Evolutionary conservation across 92 coral and sea anemone species (phyloP).

Genomic region (Anthopleura xanthogrammica): DNA sequence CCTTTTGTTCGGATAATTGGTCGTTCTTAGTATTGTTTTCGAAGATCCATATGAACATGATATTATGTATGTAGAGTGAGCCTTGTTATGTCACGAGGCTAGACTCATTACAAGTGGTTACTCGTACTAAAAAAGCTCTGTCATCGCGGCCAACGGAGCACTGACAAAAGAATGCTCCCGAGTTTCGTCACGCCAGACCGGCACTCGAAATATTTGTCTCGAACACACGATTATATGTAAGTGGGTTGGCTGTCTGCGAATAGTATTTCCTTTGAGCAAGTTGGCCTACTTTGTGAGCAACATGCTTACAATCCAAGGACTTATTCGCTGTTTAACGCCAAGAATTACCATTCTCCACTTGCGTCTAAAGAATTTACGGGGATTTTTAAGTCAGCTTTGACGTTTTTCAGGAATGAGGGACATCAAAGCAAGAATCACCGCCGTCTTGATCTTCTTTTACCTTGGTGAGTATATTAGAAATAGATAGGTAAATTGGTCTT

Average conservation of each 20-base stretch:
- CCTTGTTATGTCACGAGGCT: background rate
- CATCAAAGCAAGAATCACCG: background rate
- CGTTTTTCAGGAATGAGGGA: constrained; percentile 18
- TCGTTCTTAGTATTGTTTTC: background rate
- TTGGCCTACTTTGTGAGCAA: background rate
- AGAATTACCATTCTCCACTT: background rate
- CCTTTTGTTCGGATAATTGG: background rate
- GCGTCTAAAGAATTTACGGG: background rate
- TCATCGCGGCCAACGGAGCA: background rate
- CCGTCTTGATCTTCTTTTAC: background rate
- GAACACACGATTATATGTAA: background rate
- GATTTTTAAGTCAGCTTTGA: background rate
- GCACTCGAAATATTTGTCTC: background rate
- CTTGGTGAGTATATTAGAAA: constrained; percentile 8
- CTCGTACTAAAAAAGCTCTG: background rate
- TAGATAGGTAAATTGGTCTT: background rate
- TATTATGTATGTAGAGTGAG: too few relatives aligned
- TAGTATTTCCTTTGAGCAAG: background rate
- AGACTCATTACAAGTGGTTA: background rate
- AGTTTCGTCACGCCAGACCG: constrained; percentile 15
- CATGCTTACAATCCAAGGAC: background rate
- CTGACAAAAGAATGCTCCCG: background rate
- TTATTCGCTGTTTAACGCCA: background rate
- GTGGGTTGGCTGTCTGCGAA: constrained; percentile 8
- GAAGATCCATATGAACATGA: background rate